These are phyloP conservation scores for Eutolmus rufibarbis DNA, from an alignment of 2,888 invertebrate species.

Conservation along the genomic window DNA sequence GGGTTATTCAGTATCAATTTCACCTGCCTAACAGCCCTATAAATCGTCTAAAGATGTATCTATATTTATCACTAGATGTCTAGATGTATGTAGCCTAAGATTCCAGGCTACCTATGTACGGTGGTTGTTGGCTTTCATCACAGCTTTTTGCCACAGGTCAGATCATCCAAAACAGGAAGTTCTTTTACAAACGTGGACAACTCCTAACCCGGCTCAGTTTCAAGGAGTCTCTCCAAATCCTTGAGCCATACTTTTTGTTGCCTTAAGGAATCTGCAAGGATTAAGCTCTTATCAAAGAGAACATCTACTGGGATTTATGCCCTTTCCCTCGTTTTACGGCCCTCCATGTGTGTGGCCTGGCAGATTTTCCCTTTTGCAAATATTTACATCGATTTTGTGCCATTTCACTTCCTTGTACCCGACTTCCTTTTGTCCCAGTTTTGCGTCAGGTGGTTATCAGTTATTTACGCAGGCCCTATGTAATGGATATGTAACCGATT, in stretches of 20 bases:
- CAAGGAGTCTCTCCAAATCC: not conserved
- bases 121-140: not conserved
- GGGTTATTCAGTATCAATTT: constrained; percentile 6
- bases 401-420: not conserved
- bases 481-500: not conserved
- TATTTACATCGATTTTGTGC: not conserved
- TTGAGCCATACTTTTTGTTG: not conserved
- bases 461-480: not conserved
- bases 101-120: not conserved
- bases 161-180: not conserved
- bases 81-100: not conserved
- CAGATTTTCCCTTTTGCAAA: not conserved
- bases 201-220: not conserved
- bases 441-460: not conserved
- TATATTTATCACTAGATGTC: not conserved
- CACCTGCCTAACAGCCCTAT: not conserved
- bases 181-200: not conserved
- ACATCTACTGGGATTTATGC: not conserved
- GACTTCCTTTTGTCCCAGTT: not conserved
- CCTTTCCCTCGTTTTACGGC: not conserved
- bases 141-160: not conserved
- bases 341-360: not conserved
- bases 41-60: not conserved
- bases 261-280: not conserved
- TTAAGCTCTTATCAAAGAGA: not conserved